A percentile compares a stretch with the other conserved stretches of the same genome.
Evolutionary conservation across 1,140 invertebrate genomes (phyloP).

Genomic region (Drosophila busckii): DNA sequence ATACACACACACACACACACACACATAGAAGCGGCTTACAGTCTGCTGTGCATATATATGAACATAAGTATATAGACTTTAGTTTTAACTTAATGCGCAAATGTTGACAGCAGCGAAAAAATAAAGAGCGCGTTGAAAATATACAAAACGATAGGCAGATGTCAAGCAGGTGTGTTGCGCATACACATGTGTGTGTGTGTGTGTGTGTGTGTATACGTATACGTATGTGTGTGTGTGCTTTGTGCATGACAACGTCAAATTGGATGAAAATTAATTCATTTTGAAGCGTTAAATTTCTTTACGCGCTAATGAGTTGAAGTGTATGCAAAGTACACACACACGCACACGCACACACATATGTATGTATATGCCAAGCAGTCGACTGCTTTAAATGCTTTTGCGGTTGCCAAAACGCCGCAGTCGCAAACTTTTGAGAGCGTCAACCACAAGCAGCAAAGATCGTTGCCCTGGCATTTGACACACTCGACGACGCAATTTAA

Average conservation of each 20-base stretch:
- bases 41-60: no score
- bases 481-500: no score
- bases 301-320: slow-evolving; percentile 74
- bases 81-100: slow-evolving; percentile 23
- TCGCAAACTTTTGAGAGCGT: no score
- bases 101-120: slow-evolving; percentile 15
- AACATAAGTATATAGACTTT: slow-evolving; percentile 15
- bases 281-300: slow-evolving; percentile 74
- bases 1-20: slow-evolving; percentile 44
- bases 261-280: slow-evolving; percentile 75
- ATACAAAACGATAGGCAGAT: slow-evolving; percentile 41
- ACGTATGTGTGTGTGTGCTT: slow-evolving; percentile 12
- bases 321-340: slow-evolving; percentile 12
- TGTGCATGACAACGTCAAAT: slow-evolving; percentile 63
- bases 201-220: background rate
- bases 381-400: slow-evolving; percentile 53
- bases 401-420: slow-evolving; percentile 27
- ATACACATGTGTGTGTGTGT: background rate
- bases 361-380: slow-evolving; percentile 12
- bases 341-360: background rate
- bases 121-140: no score
- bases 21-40: background rate
- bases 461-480: no score
- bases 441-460: no score
- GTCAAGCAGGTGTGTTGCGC: slow-evolving; percentile 14